phyloP scores from a whole-genome alignment of 1,140 invertebrate species.

The Tyrophagus putrescentiae region DNA sequence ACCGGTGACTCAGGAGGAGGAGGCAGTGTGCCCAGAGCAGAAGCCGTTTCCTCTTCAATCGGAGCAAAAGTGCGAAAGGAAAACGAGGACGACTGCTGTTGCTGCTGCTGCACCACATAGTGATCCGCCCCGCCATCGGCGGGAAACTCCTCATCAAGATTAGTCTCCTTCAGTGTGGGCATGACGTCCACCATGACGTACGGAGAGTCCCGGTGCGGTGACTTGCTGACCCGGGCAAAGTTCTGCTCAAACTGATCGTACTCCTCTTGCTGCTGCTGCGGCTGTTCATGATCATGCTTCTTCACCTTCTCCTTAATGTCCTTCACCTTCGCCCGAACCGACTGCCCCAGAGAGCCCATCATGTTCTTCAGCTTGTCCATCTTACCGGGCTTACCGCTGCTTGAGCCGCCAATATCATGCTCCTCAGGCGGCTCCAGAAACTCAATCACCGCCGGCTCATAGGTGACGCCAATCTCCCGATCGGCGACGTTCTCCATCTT shows the following conservation, averaged over 20 bases:
- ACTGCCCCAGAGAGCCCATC: background rate
- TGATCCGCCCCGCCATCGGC: background rate
- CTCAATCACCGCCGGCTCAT: background rate
- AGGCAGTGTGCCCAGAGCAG: no score
- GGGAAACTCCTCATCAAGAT: background rate
- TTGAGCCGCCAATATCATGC: no score
- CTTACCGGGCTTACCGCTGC: background rate
- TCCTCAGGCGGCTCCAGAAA: no score
- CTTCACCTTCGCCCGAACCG: background rate
- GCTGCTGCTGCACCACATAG: no score
- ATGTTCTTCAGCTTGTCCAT: constrained; percentile 9
- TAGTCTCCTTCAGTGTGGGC: background rate
- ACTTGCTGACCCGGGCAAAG: background rate
- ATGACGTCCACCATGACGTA: no score
- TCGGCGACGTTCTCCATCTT: background rate
- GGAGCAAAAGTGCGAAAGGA: constrained; percentile 6
- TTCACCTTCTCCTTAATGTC: background rate
- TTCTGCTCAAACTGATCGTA: background rate
- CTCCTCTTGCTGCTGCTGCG: background rate
- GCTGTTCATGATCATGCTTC: background rate
- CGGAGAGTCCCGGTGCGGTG: background rate
- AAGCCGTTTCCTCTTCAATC: no score
- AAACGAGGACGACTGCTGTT: background rate
- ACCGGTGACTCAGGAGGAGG: background rate
- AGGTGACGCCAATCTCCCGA: background rate